Percentiles rank a stretch among this genome's conserved stretches.
These are phyloP conservation scores for Scaeva pyrastri DNA, from an alignment of 2,888 invertebrate genomes.

Conservation along the genomic window DNA sequence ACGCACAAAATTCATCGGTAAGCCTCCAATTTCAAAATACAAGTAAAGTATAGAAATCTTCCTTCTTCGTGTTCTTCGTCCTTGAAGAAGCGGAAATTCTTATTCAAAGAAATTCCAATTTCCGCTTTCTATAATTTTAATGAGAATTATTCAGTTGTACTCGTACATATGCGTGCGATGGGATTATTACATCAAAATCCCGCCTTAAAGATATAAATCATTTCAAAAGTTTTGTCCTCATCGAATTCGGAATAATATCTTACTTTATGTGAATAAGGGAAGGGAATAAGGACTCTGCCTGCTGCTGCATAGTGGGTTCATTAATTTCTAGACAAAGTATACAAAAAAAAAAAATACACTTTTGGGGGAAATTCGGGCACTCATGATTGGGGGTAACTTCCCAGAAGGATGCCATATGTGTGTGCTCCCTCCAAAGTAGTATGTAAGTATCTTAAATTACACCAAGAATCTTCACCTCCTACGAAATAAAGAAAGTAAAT, in stretches of 20 bases:
- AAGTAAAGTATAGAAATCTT: too few relatives aligned
- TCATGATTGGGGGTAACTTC: slow-evolving; percentile 45
- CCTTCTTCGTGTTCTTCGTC: not conserved
- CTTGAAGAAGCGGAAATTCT: not conserved
- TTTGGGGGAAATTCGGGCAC: slow-evolving; percentile 13
- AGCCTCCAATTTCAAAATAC: slow-evolving; percentile 6
- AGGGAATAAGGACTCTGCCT: slow-evolving; percentile 26
- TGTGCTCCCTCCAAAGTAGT: not conserved
- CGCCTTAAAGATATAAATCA: slow-evolving; percentile 12
- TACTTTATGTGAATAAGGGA: too few relatives aligned
- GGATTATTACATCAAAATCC: not conserved
- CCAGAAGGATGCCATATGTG: not conserved
- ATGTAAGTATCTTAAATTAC: not conserved
- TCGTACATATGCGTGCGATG: not conserved
- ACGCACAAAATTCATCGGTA: not conserved
- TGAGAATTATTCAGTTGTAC: not conserved
- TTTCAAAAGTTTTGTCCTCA: slow-evolving; percentile 28
- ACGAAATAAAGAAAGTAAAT: not conserved
- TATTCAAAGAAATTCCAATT: slow-evolving; percentile 44
- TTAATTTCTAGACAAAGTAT: slow-evolving; percentile 44
- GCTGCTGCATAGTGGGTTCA: slow-evolving; percentile 48
- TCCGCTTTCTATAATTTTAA: slow-evolving; percentile 35
- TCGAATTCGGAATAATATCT: slow-evolving; percentile 44
- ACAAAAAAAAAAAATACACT: slow-evolving; percentile 26
- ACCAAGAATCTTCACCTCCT: not conserved